Base-by-base conservation (phyloP, 2,888 invertebrate genomes). In the Lithosia quadra region DNA sequence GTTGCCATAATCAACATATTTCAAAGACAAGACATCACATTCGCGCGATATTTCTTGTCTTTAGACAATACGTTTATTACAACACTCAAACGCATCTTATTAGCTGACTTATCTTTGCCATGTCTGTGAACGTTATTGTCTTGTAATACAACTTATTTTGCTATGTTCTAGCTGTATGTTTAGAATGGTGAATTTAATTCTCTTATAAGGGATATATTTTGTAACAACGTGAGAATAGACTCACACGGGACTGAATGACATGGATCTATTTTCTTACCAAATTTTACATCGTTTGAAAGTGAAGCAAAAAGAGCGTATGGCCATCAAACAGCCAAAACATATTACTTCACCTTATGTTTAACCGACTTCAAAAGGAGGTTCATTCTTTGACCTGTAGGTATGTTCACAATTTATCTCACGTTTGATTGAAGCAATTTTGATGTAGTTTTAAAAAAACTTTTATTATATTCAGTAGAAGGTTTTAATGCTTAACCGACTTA, bases 21-120 rank as follows among this genome's bases (percentile, higher is more conserved):
- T 60, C 53, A 61, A 49, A 58, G 49, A 39, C 15, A 65, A 28
- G 63, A 63, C 56, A 59, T 61, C 33, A 64, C 61, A 53, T 57
- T 24, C 43, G n/a, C 39, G 43, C 49, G 9, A 74, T 66, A 60
- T 66, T 57, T 68, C 57, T 71, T 58, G 66, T 74, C 62, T 59
- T 57, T 56, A 71, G 63, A 66, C 70, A 77, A 66, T 74, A 68
- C 62, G n/a, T 34, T 18, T 61, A 21, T 72, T 72, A 21, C 70
- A 55, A 61, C 62, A 68, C 34, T 18, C 28, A 59, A 61, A 65
- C 36, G 43, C 61, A 71, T 76, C 67, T 43, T 62, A 65, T 67
- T 67, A 68, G 49, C 53, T 53, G 59, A 62, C n/a, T 57, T 28
- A 63, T 39, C n/a, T 62, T 0, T 55, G 13, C 18, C 34, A 1